phyloP scores from a whole-genome alignment of 2,797 vertebrate species.

The Cyprinella venusta region DNA sequence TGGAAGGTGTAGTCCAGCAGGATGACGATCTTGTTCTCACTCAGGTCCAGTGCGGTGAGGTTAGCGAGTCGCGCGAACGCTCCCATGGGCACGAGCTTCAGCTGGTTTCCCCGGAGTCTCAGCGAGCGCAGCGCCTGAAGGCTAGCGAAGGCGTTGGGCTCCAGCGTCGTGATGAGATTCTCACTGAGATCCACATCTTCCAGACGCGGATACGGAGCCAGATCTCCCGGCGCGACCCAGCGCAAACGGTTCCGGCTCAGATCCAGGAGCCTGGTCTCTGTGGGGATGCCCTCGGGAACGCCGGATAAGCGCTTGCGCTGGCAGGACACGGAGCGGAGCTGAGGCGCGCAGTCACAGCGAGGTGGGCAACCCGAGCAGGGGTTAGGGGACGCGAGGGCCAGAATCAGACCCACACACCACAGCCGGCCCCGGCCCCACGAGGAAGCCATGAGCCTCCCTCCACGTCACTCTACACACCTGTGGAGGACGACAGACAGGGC shows the following conservation, averaged over 20 bases:
- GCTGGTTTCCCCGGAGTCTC: slow-evolving; percentile 89
- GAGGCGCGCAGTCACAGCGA: slow-evolving; percentile 89
- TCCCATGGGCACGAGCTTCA: slow-evolving; percentile 91
- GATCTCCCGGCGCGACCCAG: slow-evolving; percentile 90
- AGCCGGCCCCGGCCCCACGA: slow-evolving; percentile 79
- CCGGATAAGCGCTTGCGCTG: slow-evolving; percentile 87
- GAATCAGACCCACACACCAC: slow-evolving; percentile 74
- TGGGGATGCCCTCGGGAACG: slow-evolving; percentile 95
- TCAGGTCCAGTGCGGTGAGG: slow-evolving; percentile 93
- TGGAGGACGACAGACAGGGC: neutral
- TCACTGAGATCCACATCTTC: slow-evolving; percentile 96
- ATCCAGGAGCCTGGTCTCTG: slow-evolving; percentile 90
- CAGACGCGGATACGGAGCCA: slow-evolving; percentile 86
- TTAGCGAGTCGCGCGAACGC: slow-evolving; percentile 91
- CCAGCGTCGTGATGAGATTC: slow-evolving; percentile 91
- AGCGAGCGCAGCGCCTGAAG: slow-evolving; percentile 87
- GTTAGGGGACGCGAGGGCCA: slow-evolving; percentile 74
- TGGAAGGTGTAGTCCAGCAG: slow-evolving; percentile 95
- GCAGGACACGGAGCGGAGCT: slow-evolving; percentile 87
- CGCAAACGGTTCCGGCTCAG: slow-evolving; percentile 95
- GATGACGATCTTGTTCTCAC: slow-evolving; percentile 96
- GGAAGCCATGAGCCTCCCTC: slow-evolving; percentile 78
- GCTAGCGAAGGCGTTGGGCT: slow-evolving; percentile 91
- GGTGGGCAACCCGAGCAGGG: slow-evolving; percentile 84
- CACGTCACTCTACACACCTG: slow-evolving; percentile 79